Evolutionary conservation across 2,113 vertebrate genomes (phyloP), one percentile per base, ranked within the genome.

Genomic region (Serinus canaria): DNA sequence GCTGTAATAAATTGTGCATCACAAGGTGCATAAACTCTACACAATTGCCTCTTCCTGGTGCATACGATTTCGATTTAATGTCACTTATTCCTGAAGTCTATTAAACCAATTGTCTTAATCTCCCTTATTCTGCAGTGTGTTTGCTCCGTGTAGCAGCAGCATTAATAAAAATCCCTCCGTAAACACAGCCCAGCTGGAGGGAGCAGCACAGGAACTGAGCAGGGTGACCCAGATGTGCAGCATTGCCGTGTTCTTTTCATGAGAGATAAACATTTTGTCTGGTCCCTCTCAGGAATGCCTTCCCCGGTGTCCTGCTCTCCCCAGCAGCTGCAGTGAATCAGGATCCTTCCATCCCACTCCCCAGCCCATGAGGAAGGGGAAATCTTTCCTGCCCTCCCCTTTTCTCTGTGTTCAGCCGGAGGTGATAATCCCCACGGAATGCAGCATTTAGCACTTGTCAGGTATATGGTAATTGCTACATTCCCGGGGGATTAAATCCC

Each of bases 361-460:
- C 44, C 88, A 35, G 80, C 90, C 80, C 73, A 7, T 10, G 76
- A 85, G 93, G 93, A 93, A 96, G 95, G 35, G 86, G 88, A 94
- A 78, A 79, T 84, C 76, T 96, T 92, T 76, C 25, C 53, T 87
- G 86, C 64, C 94, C 93, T 93, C 90, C 92, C 58, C 86, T 88
- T 92, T 88, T 58, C 87, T 68, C 92, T 50, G 22, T 87, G 96
- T 92, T 93, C 92, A 93, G 83, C 56, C 69, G 20, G 93, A 96
- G 96, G 96, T 97, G 96, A 96, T 97, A 96, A 97, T 96, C 95
- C 95, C 94, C 53, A 24, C 70, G 94, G 96, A 97, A 97, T 96
- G 94, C 92, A 95, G 95, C 93, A 93, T 96, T 97, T 97, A 97
- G 95, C 96, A 97, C 95, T 96, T 96, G 96, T 96, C 96, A 97